Evolutionary conservation across 2,888 invertebrate species (phyloP).

Genomic region (Rhodophaea formosa): DNA sequence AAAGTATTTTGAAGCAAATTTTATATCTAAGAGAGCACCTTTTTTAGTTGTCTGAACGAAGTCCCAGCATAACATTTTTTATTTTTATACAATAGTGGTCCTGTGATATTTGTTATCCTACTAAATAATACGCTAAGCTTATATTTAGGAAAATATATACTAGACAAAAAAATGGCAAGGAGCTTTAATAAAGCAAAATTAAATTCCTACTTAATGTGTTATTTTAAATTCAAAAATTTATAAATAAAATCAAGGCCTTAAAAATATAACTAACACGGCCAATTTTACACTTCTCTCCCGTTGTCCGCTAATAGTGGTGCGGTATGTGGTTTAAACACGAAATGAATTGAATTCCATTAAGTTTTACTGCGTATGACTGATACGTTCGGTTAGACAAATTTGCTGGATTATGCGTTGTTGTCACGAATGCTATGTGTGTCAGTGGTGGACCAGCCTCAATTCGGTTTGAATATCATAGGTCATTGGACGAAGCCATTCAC

Average conservation of each 20-base stretch:
- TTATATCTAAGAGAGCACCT: no score
- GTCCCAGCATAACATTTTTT: no score
- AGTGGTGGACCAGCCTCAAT: neutral
- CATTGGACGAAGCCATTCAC: neutral
- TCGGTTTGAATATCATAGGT: neutral
- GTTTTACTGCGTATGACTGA: constrained; percentile 46
- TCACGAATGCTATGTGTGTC: constrained; percentile 39
- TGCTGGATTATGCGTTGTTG: constrained; percentile 35
- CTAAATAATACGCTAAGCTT: no score
- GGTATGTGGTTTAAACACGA: constrained; percentile 17
- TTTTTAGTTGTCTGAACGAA: no score
- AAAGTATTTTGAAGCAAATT: no score
- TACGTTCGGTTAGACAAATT: constrained; percentile 39
- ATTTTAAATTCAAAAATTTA: no score
- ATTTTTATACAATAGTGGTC: no score
- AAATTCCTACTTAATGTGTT: no score
- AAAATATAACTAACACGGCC: neutral
- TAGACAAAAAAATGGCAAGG: no score
- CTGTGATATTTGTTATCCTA: no score
- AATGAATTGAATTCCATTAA: constrained; percentile 39
- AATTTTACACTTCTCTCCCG: neutral
- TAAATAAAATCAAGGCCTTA: neutral
- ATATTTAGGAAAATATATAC: no score
- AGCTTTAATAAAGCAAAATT: neutral
- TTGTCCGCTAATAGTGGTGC: neutral